Evolutionary conservation across 2,797 vertebrate genomes (phyloP), one percentile per base, ranked within the genome.

Genomic region (Etheostoma perlongum): DNA sequence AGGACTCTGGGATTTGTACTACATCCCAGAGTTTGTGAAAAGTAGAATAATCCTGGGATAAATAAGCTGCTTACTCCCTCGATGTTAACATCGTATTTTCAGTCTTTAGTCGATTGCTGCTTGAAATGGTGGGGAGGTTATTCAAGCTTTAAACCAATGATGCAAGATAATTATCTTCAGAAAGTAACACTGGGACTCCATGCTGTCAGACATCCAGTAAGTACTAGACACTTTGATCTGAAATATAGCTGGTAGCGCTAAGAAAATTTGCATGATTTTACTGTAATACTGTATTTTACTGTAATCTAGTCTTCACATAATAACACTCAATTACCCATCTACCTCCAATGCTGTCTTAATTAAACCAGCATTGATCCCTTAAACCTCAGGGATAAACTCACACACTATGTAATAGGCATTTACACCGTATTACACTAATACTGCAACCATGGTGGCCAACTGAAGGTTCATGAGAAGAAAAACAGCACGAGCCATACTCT

Each of bases 221-320:
- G 14, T 42, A 36, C 23, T 23, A 9, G 12, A 66, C 27, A 58
- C 47, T 76, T 79, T 85, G 71, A 84, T 82, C 27, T 78, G 27
- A 74, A 67, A 68, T 46, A 65, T 23, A 63, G 49, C 69, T 74
- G 25, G 8, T 62, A 65, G 55, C 19, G 53, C 47, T 44, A 21
- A 68, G 15, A 2, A 57, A 55, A 88, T 87, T 79, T 84, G 80
- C 82, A 87, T 89, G 75, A 87, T 68, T 81, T 83, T 46, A 76
- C n/a, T n/a, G n/a, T n/a, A n/a, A n/a, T n/a, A n/a, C n/a, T n/a
- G n/a, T n/a, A n/a, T n/a, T n/a, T n/a, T n/a, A 65, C 60, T 67
- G 16, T 78, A 60, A 76, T 69, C 53, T 46, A 59, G 48, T 80
- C 58, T 67, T 25, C 6, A 65, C 42, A 59, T 78, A 80, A 83